Evolutionary conservation across 1,140 invertebrate genomes (phyloP).

Genomic region (Formica selysi): DNA sequence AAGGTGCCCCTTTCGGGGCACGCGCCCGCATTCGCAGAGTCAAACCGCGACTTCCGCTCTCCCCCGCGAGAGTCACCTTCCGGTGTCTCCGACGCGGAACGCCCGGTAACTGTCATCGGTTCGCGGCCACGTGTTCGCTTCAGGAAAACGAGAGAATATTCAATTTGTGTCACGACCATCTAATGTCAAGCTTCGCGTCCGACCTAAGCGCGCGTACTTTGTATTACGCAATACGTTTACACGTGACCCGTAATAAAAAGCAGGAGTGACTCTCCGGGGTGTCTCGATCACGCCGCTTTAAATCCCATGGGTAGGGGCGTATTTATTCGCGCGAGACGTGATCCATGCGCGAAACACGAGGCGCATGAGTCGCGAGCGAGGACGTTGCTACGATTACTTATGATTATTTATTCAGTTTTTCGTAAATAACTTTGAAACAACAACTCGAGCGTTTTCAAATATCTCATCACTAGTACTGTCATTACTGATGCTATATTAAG

Average conservation of each 20-base stretch:
- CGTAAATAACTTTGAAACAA: background rate
- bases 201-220: background rate
- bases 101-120: background rate
- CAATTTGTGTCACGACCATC: background rate
- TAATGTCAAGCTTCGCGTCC: background rate
- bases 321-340: slow-evolving; percentile 38
- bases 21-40: slow-evolving; percentile 78
- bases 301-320: slow-evolving; percentile 78
- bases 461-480: background rate
- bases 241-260: slow-evolving; percentile 2
- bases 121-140: background rate
- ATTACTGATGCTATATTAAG: too few species aligned
- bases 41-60: slow-evolving; percentile 79
- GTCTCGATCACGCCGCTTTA: slow-evolving; percentile 12
- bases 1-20: slow-evolving; percentile 64
- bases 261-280: slow-evolving; percentile 4
- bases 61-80: slow-evolving; percentile 73
- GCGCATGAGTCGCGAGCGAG: background rate
- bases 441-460: background rate
- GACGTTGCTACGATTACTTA: background rate
- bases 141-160: background rate
- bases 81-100: slow-evolving; percentile 49
- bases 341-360: slow-evolving; percentile 35
- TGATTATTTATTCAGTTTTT: background rate
- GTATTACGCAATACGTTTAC: background rate